Base-by-base conservation (phyloP, 2,888 invertebrate genomes). In the Idaea straminata region DNA sequence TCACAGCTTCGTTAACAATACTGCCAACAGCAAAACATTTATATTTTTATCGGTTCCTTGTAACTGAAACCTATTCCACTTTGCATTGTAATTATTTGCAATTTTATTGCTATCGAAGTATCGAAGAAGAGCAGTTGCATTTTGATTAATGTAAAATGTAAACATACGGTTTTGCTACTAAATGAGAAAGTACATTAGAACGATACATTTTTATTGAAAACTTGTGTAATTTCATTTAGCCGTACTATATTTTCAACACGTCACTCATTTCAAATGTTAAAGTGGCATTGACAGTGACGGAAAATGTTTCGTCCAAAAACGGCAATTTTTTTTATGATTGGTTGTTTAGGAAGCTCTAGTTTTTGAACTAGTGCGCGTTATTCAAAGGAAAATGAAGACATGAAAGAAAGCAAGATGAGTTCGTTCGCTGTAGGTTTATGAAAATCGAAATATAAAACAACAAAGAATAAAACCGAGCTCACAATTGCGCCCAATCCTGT, bases 11-110 rank as follows among this genome's bases (percentile, higher is more conserved):
- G 61, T 62, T 63, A 64, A 64, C 66, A 61, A 60, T 68, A 63
- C 25, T 62, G 66, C 62, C 62, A 62, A 47, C 16, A 61, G 36
- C 64, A 62, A 66, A 69, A 63, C 62, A 66, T 63, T 59, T 64
- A 34, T 61, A 66, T 61, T 66, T 66, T 47, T 47, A 47, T 47
- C 47, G 47, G 47, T 47, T 47, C 13, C 47, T 47, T 47, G 47
- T 47, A 13, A 6, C 47, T 47, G 13, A 47, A 47, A 47, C 0
- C 10, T 47, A 10, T 36, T 36, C 5, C 5, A 36, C 7, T 47
- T 47, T 13, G 47, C 13, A 7, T 13, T 6, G 7, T 47, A 47
- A 25, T 25, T 25, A 25, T 25, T 25, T 25, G 25, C 25, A 25
- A 25, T 25, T 25, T 25, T 25, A 25, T 25, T 25, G 25, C 25